Evolutionary conservation across 2,113 vertebrate genomes (phyloP).

Genomic region (Diadophis punctatus): DNA sequence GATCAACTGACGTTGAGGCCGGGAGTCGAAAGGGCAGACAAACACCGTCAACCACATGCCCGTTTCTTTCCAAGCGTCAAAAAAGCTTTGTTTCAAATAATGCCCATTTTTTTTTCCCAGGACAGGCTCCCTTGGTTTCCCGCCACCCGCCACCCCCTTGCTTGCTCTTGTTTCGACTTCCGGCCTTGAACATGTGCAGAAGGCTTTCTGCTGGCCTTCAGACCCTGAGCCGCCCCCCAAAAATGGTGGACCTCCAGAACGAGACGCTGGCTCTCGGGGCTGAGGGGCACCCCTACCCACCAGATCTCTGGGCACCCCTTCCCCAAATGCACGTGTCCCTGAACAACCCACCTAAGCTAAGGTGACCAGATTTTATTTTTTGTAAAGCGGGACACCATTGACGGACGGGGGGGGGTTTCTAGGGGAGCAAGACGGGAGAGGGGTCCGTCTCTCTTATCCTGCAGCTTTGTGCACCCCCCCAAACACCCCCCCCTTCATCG

Average conservation of each 20-base stretch:
- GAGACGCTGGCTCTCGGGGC: fast-evolving
- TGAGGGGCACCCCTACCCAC: not conserved
- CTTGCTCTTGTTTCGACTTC: no score
- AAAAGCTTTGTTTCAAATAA: not conserved
- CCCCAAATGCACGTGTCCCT: not conserved
- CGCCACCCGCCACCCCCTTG: not conserved
- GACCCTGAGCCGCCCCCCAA: fast-evolving
- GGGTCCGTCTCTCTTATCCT: no score
- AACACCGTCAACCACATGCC: not conserved
- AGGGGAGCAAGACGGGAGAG: no score
- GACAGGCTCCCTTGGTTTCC: not conserved
- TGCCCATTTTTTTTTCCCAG: not conserved
- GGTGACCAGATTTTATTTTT: no score
- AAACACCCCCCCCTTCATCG: no score
- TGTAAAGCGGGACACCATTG: no score
- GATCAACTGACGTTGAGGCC: not conserved
- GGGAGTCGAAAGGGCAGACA: not conserved
- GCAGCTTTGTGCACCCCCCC: no score
- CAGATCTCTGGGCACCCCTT: not conserved
- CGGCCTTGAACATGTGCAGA: not conserved
- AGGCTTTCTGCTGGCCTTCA: not conserved
- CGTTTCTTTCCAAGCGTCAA: not conserved
- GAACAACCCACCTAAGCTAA: no score
- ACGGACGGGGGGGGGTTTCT: no score
- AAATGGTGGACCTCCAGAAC: not conserved